Percentiles rank a stretch among this genome's conserved stretches.
phyloP scores from a whole-genome alignment of 1,140 invertebrate genomes.

The Goniozus legneri region DNA sequence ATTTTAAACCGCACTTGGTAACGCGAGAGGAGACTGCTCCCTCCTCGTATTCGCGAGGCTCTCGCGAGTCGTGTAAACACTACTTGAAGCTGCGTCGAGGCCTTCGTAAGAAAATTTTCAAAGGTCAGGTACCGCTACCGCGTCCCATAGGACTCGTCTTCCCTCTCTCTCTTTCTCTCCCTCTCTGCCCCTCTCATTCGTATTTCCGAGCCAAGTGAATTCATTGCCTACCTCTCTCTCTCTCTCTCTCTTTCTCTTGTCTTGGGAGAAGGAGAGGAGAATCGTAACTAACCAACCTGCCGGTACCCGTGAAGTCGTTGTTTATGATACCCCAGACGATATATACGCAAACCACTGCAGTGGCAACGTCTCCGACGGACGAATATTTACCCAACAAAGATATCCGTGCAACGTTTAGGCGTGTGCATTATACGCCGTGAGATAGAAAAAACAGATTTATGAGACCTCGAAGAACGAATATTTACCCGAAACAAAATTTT shows the following conservation, averaged over 20 bases:
- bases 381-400: too few relatives aligned
- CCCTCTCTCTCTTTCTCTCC: constrained; percentile 21
- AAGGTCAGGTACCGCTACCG: constrained; percentile 33
- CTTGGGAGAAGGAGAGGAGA: too few relatives aligned
- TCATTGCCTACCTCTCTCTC: constrained; percentile 17
- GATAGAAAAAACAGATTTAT: too few relatives aligned
- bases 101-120: constrained; percentile 33
- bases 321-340: constrained; percentile 36
- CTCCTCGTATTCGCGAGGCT: constrained; percentile 2
- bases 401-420: too few relatives aligned
- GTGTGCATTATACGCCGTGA: too few relatives aligned
- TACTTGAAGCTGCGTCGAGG: constrained; percentile 9
- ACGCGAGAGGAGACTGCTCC: too few relatives aligned
- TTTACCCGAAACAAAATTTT: too few relatives aligned
- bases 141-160: constrained; percentile 36
- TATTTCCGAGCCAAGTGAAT: constrained; percentile 16
- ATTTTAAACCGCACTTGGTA: neutral
- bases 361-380: too few relatives aligned
- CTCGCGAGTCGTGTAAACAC: constrained; percentile 29
- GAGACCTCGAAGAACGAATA: too few relatives aligned
- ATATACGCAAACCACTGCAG: too few relatives aligned
- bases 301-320: constrained; percentile 24
- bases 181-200: constrained; percentile 32
- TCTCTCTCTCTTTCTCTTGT: too few relatives aligned
- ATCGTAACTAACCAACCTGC: constrained; percentile 40